Evolutionary conservation across 2,888 invertebrate species (phyloP), one percentile per base, ranked within the genome.

Genomic region (Helobdella robusta): DNA sequence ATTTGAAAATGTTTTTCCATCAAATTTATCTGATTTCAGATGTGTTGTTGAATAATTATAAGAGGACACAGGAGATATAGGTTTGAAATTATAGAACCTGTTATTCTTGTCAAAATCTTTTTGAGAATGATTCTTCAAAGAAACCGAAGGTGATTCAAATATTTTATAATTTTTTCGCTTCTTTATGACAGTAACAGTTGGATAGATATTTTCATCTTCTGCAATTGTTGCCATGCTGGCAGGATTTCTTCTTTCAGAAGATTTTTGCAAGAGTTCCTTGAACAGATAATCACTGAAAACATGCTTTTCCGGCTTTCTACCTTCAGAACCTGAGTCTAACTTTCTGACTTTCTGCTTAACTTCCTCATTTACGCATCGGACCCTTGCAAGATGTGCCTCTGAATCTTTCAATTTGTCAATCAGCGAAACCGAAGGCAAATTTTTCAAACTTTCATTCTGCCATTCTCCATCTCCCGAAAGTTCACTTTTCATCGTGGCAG

Each of bases 341-440:
- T 25, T 20, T 34, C 36, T 52, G 3, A 63, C 63, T 52, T 32
- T 63, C 28, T 54, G 32, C 5, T 18, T 36, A 40, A 63, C 32
- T 52, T 63, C 63, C 32, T 63, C 52, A 34, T 52, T 52, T 23
- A 63, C 63, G 32, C 32, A 35, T 35, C 25, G 50, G 23, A 44
- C 52, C 34, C 18, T 50, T 34, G 52, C 52, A 25, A 50, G 30
- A 48, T 50, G 40, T 20, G 6, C 35, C 28, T 65, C 65, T 18
- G 65, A 65, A 44, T 65, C 65, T 32, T 44, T 65, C 60, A 65
- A 28, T 58, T 58, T 40, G n/a, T 59, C 59, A 25, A 65, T 65
- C 23, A 65, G 59, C 48, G 65, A 65, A 23, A 48, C 59, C 23
- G 28, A 30, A 30, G 65, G 65, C 6, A 65, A 36, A 5, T 32